Evolutionary conservation across 2,113 vertebrate species (phyloP).

Genomic region (Ptychochromis oligacanthus): DNA sequence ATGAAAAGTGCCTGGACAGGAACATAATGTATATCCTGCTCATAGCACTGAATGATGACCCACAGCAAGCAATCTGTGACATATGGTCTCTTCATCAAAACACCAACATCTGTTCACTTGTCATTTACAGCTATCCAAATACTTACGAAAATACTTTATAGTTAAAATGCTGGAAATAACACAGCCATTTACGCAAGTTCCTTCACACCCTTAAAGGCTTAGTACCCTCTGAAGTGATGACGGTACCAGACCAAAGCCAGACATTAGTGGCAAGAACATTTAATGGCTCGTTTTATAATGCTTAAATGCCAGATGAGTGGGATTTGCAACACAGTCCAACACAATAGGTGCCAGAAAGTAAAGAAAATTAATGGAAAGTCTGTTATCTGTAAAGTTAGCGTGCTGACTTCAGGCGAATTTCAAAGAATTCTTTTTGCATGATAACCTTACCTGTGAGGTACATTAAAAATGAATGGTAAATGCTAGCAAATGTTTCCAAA

Average conservation of each 20-base stretch:
- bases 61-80: not conserved
- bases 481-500: not conserved
- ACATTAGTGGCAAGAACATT: slow-evolving; percentile 28
- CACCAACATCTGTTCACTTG: slow-evolving; percentile 45
- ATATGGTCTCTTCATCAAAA: not conserved
- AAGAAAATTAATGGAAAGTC: slow-evolving; percentile 15
- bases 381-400: slow-evolving; percentile 3
- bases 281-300: slow-evolving; percentile 27
- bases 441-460: not conserved
- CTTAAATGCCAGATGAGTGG: slow-evolving; percentile 41
- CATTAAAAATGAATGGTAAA: not conserved
- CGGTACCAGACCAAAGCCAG: slow-evolving; percentile 22
- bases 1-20: not conserved
- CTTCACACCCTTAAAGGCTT: slow-evolving; percentile 9
- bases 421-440: not conserved
- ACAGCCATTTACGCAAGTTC: slow-evolving; percentile 18
- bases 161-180: slow-evolving; percentile 32
- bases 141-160: slow-evolving; percentile 28
- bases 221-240: slow-evolving; percentile 30
- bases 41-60: not conserved
- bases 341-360: not conserved
- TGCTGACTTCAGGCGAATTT: not conserved
- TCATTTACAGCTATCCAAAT: slow-evolving; percentile 35
- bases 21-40: not conserved
- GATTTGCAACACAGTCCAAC: slow-evolving; percentile 4